phyloP scores from a whole-genome alignment of 1,140 invertebrate species.

The Zaprionus davidi region DNA sequence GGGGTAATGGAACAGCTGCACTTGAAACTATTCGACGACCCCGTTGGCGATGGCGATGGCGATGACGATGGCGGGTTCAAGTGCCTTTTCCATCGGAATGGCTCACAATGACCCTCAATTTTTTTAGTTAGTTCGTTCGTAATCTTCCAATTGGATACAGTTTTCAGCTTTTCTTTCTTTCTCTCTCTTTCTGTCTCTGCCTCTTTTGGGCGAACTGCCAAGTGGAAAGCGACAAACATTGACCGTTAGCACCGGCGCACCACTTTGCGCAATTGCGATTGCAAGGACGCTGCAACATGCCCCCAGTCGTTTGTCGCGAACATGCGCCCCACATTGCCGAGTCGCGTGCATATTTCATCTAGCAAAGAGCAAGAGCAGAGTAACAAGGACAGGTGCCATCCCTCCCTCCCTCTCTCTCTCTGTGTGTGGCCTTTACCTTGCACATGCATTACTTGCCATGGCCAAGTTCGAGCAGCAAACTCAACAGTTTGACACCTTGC shows the following conservation, averaged over 20 bases:
- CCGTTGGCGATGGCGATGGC: not conserved
- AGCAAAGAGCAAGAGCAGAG: not conserved
- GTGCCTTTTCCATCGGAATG: constrained; percentile 30
- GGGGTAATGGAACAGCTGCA: constrained; percentile 36
- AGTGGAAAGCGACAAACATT: constrained; percentile 45
- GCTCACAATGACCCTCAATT: constrained; percentile 2
- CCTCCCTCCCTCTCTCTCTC: not conserved
- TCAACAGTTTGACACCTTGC: constrained; percentile 49
- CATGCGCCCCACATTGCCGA: not conserved
- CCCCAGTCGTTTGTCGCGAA: not conserved
- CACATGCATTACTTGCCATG: constrained; percentile 33
- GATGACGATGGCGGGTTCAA: constrained; percentile 39
- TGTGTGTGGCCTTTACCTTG: constrained; percentile 61
- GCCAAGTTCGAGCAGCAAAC: constrained; percentile 30
- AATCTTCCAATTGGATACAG: constrained; percentile 12
- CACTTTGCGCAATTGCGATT: constrained; percentile 11
- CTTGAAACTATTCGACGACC: constrained; percentile 35
- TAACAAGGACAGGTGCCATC: not conserved
- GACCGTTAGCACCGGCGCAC: constrained; percentile 45
- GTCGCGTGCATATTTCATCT: constrained; percentile 11
- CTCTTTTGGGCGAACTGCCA: constrained; percentile 56
- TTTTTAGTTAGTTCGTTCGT: not conserved
- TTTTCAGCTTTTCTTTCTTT: constrained; percentile 8
- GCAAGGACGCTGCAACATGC: constrained; percentile 46
- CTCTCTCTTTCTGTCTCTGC: not conserved